Percentiles rank a stretch among this genome's conserved stretches.
phyloP scores from a whole-genome alignment of 1,140 invertebrate genomes.

The Zaprionus capensis region DNA sequence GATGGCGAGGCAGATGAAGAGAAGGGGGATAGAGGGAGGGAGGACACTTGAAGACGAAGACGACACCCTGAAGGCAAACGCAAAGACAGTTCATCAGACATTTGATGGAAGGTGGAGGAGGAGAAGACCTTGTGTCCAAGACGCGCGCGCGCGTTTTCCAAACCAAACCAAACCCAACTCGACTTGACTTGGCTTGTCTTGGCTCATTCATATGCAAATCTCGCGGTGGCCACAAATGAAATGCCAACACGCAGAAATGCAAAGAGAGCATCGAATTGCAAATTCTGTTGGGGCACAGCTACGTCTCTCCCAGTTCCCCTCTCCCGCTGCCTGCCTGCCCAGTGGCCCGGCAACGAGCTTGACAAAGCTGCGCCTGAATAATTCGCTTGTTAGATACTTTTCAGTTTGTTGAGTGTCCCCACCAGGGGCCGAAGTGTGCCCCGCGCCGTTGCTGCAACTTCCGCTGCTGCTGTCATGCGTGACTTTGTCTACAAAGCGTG shows the following conservation, averaged over 20 bases:
- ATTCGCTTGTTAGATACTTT: slow-evolving; percentile 43
- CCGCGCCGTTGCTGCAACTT: slow-evolving; percentile 59
- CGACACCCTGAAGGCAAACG: slow-evolving; percentile 18
- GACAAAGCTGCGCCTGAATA: slow-evolving; percentile 54
- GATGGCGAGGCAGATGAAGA: slow-evolving; percentile 2
- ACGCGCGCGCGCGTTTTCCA: background rate
- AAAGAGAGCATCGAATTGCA: slow-evolving; percentile 82
- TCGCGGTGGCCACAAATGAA: slow-evolving; percentile 74
- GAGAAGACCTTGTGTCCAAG: background rate
- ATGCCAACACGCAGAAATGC: slow-evolving; percentile 82
- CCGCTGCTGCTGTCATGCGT: slow-evolving; percentile 68
- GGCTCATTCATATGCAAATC: slow-evolving; percentile 80
- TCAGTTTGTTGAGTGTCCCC: slow-evolving; percentile 1
- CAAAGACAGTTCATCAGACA: slow-evolving; percentile 72
- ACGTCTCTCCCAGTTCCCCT: background rate
- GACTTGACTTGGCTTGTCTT: slow-evolving; percentile 1
- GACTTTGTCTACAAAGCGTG: slow-evolving; percentile 65
- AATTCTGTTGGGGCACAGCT: slow-evolving; percentile 64
- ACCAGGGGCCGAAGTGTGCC: slow-evolving; percentile 61
- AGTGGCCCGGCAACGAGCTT: slow-evolving; percentile 9
- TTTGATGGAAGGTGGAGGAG: slow-evolving; percentile 50
- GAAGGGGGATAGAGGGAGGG: slow-evolving; percentile 8
- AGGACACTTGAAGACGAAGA: background rate
- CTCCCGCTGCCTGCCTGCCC: background rate
- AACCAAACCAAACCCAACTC: slow-evolving; percentile 28